These are phyloP conservation scores for Luffia ferchaultella DNA, from an alignment of 2,888 invertebrate genomes.

Conservation along the genomic window DNA sequence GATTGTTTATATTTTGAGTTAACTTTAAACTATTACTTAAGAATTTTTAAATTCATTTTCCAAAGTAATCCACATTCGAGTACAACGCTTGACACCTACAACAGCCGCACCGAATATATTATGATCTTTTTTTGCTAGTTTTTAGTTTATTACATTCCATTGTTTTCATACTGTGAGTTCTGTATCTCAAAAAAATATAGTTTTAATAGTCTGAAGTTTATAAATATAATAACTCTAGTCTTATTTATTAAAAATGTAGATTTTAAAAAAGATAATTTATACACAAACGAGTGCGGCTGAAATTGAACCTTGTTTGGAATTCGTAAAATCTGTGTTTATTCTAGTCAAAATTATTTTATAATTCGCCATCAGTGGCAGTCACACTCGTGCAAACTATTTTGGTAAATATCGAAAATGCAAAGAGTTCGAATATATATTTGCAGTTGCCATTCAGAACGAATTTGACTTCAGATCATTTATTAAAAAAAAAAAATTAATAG, in stretches of 20 bases:
- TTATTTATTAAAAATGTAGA: neutral
- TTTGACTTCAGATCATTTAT: neutral
- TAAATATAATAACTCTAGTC: no score
- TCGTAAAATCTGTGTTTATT: constrained; percentile 44
- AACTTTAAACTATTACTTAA: neutral
- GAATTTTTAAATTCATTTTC: no score
- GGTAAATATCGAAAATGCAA: no score
- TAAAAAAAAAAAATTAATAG: neutral
- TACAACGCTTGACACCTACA: neutral
- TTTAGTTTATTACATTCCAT: no score
- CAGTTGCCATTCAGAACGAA: no score
- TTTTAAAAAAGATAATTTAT: constrained; percentile 1
- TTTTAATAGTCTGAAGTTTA: no score
- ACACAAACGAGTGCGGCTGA: constrained; percentile 43
- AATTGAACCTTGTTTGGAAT: constrained; percentile 35
- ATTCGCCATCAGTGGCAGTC: neutral
- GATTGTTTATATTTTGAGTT: neutral
- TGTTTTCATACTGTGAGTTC: no score
- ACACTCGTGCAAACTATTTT: neutral
- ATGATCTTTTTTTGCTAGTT: no score
- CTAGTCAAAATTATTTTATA: constrained; percentile 57
- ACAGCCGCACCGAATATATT: neutral
- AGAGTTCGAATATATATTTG: no score
- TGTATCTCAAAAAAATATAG: no score
- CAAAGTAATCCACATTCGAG: no score